Evolutionary conservation across 2,113 vertebrate species (phyloP).

Genomic region (Pandion haliaetus): DNA sequence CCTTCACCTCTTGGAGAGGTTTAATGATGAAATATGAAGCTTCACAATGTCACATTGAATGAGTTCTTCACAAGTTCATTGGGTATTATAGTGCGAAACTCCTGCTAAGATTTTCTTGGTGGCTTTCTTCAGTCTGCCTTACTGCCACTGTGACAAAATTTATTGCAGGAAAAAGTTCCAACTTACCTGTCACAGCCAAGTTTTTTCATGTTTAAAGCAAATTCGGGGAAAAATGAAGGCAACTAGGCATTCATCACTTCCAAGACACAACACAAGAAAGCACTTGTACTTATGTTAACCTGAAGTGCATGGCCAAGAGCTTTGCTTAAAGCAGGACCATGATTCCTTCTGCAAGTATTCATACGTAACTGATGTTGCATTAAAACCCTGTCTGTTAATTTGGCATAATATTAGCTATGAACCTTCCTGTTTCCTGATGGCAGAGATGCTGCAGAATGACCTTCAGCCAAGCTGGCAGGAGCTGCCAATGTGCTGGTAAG

Average conservation of each 20-base stretch:
- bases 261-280: background rate
- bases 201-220: background rate
- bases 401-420: background rate
- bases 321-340: background rate
- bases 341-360: slow-evolving; percentile 3
- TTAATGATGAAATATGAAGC: background rate
- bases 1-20: background rate
- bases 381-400: background rate
- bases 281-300: background rate
- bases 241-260: background rate
- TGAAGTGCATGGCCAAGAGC: background rate
- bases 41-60: background rate
- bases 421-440: background rate
- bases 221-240: background rate
- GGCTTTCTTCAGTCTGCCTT: background rate
- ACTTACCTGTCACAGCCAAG: background rate
- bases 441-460: background rate
- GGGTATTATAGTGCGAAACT: background rate
- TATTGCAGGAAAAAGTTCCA: background rate
- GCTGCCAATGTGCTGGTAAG: background rate
- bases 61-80: background rate
- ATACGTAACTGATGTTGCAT: background rate
- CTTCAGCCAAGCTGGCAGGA: background rate
- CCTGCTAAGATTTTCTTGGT: background rate
- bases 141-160: background rate